phyloP scores from a whole-genome alignment of 2,888 invertebrate genomes.

The Bibio marci region DNA sequence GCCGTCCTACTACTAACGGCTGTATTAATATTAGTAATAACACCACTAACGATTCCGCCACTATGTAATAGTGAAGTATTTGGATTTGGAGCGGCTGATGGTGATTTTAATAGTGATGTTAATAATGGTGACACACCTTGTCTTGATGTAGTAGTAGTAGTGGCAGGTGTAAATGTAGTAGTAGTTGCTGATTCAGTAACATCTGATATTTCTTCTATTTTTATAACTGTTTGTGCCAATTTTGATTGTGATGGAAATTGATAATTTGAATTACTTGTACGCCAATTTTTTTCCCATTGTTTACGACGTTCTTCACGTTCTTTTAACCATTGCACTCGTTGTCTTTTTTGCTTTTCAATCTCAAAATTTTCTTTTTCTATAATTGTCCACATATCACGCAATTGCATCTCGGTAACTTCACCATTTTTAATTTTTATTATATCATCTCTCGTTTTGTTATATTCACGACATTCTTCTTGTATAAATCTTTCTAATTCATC shows the following conservation, averaged over 20 bases:
- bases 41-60: constrained; percentile 18
- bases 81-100: constrained; percentile 32
- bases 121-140: constrained; percentile 54
- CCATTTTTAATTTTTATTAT: constrained; percentile 32
- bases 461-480: constrained; percentile 53
- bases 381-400: constrained; percentile 55
- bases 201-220: constrained; percentile 8
- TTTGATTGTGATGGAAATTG: constrained; percentile 3
- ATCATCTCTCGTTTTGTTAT: constrained; percentile 47
- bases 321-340: constrained; percentile 40
- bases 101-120: constrained; percentile 65
- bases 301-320: constrained; percentile 48
- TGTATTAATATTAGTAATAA: background rate
- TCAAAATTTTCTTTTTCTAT: constrained; percentile 57
- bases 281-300: constrained; percentile 41
- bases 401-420: constrained; percentile 46
- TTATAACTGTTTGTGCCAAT: constrained; percentile 3
- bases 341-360: constrained; percentile 46
- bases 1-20: constrained; percentile 18
- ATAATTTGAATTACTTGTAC: constrained; percentile 21
- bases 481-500: constrained; percentile 56
- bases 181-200: constrained; percentile 14
- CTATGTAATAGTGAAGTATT: constrained; percentile 31
- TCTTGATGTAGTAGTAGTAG: constrained; percentile 17
- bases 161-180: constrained; percentile 13